Evolutionary conservation across 2,113 vertebrate species (phyloP).

Genomic region (Aphyosemion australe): DNA sequence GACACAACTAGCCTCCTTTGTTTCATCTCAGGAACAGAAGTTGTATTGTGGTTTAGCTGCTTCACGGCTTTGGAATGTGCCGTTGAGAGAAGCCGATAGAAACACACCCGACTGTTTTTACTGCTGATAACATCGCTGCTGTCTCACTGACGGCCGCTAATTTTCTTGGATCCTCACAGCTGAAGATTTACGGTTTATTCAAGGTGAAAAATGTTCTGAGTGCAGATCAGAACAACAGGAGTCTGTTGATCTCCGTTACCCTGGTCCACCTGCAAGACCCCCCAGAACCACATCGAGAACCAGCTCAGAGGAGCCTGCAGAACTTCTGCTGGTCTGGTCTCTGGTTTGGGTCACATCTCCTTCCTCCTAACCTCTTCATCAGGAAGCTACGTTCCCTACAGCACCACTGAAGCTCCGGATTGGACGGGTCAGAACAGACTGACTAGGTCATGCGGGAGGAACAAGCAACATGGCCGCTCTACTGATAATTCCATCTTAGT

Average conservation of each 20-base stretch:
- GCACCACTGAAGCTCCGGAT: too few relatives aligned
- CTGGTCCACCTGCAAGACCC: background rate
- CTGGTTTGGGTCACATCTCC: too few relatives aligned
- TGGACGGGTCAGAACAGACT: too few relatives aligned
- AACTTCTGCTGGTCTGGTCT: too few relatives aligned
- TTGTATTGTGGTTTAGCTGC: slow-evolving; percentile 77
- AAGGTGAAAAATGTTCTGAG: slow-evolving; percentile 5
- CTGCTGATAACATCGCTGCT: slow-evolving; percentile 45
- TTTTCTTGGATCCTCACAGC: slow-evolving; percentile 20
- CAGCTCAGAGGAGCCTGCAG: too few relatives aligned
- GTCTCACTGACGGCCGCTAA: slow-evolving; percentile 57
- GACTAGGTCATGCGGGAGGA: too few relatives aligned
- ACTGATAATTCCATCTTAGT: too few relatives aligned
- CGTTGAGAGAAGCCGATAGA: slow-evolving; percentile 75
- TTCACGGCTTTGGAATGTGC: slow-evolving; percentile 73
- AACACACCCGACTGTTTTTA: slow-evolving; percentile 63
- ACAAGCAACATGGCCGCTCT: too few relatives aligned
- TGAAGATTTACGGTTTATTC: slow-evolving; percentile 43
- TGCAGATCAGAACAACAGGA: background rate
- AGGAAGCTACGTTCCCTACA: too few relatives aligned
- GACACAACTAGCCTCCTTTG: slow-evolving; percentile 83
- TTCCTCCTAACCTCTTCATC: too few relatives aligned
- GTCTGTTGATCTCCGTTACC: background rate
- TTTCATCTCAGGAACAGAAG: slow-evolving; percentile 79
- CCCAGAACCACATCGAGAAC: background rate